Percentiles rank a stretch among this genome's conserved stretches.
Evolutionary conservation across 2,888 invertebrate species (phyloP).

Genomic region (Melipona beecheii): DNA sequence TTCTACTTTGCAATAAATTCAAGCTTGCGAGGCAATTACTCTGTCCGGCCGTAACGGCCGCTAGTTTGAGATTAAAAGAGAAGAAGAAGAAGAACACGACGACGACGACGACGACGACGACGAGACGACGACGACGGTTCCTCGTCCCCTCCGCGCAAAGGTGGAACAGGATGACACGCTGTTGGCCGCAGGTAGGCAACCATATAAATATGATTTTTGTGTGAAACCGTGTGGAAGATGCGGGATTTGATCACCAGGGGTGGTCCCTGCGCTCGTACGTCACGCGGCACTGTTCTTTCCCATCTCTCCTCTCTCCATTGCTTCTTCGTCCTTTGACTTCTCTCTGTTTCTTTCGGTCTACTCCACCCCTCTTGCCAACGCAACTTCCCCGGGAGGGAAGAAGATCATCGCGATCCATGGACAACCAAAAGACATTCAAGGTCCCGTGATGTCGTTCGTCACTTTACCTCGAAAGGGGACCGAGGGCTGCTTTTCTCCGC

Average conservation of each 20-base stretch:
- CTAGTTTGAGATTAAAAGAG: constrained; percentile 65
- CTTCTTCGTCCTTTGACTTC: constrained; percentile 39
- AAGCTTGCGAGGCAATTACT: constrained; percentile 80
- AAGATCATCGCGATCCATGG: constrained; percentile 60
- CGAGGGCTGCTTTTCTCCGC: constrained; percentile 45
- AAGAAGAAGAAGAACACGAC: constrained; percentile 24
- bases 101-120: too few species aligned
- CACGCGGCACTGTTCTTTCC: constrained; percentile 69
- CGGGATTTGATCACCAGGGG: constrained; percentile 79
- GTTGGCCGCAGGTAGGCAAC: constrained; percentile 76
- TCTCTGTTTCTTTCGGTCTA: not conserved
- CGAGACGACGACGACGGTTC: not conserved
- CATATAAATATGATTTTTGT: constrained; percentile 81
- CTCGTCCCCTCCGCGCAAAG: constrained; percentile 48
- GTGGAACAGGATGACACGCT: constrained; percentile 49
- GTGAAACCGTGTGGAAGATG: constrained; percentile 80
- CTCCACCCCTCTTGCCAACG: not conserved
- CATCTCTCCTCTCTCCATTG: constrained; percentile 16
- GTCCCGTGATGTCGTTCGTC: constrained; percentile 73
- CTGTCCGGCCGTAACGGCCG: constrained; percentile 70
- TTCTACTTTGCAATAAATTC: constrained; percentile 79
- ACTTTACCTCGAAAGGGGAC: constrained; percentile 68
- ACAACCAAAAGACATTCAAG: constrained; percentile 68
- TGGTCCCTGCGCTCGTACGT: constrained; percentile 82
- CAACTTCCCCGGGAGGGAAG: not conserved